Evolutionary conservation across 2,888 invertebrate genomes (phyloP), one percentile per base, ranked within the genome.

Genomic region (Aspidiotus destructor): DNA sequence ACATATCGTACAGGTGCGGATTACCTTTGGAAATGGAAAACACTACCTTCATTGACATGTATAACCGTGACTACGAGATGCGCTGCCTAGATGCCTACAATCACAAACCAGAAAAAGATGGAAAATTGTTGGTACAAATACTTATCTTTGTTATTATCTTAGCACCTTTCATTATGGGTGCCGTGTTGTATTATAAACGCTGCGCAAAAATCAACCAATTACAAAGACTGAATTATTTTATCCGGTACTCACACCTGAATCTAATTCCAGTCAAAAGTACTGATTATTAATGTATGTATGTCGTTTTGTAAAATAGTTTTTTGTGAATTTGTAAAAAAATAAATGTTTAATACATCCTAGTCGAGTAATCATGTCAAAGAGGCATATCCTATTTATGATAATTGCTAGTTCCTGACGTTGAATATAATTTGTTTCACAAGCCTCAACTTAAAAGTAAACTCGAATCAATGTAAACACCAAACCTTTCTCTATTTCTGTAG

Each of bases 81-180:
- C 77, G 87, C 8, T 88, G 89, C 73, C 77, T 85, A 15, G 87
- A 88, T 78, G 75, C 79, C 7, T 83, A 84, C 73, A 84, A 83
- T 0, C 80, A 84, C 62, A 77, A 81, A 60, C 86, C 89, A 0
- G 86, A 86, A 75, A 81, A 78, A 44, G 88, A 88, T 73, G 87
- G 86, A 0, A 80, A 83, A 7, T 79, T 89, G 41, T 79, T 90
- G 40, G 80, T 90, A 0, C 72, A 69, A 28, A 70, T 89, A 41
- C 79, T 89, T 15, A 80, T 90, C 0, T 86, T 86, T 57, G 79
- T 86, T 0, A 79, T 87, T 0, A 75, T 88, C 11, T 85, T 86
- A 0, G 83, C 89, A 5, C 88, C 89, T 0, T 74, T 86, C 10
- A 80, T 85, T 71, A 75, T 89, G 11, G 80, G 81, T 0, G 77